These are phyloP conservation scores for Trileptium ribeirensis DNA, from an alignment of 2,888 invertebrate genomes.

Conservation along the genomic window DNA sequence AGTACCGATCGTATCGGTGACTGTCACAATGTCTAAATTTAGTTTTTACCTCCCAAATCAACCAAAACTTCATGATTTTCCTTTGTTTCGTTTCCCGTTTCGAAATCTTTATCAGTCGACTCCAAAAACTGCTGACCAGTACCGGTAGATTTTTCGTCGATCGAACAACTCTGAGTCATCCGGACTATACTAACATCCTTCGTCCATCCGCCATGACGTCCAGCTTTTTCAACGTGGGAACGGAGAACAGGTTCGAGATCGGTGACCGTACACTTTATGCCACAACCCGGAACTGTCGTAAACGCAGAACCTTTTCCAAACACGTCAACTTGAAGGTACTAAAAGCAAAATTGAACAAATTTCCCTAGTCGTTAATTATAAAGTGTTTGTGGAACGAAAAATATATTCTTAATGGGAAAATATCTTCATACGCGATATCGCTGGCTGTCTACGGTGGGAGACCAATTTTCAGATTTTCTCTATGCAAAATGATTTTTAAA, in stretches of 20 bases:
- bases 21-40: too few relatives aligned
- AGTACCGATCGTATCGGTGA: constrained; percentile 78
- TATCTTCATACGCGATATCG: too few relatives aligned
- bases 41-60: too few relatives aligned
- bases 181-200: background rate
- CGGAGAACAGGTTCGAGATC: constrained; percentile 11
- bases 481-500: too few relatives aligned
- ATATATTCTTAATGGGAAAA: too few relatives aligned
- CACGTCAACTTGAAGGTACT: constrained; percentile 36
- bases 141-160: background rate
- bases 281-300: constrained; percentile 43
- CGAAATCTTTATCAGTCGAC: background rate
- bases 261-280: constrained; percentile 26
- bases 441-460: too few relatives aligned
- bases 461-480: too few relatives aligned
- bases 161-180: too few relatives aligned
- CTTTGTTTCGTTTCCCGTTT: background rate
- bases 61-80: background rate
- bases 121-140: background rate
- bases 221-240: background rate
- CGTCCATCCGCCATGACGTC: background rate
- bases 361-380: background rate
- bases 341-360: constrained; percentile 19
- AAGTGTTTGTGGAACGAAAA: too few relatives aligned
- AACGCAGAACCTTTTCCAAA: constrained; percentile 43